Conservation (phyloP, 2,113 vertebrate species). For the Gallinago jamesoni region DNA sequence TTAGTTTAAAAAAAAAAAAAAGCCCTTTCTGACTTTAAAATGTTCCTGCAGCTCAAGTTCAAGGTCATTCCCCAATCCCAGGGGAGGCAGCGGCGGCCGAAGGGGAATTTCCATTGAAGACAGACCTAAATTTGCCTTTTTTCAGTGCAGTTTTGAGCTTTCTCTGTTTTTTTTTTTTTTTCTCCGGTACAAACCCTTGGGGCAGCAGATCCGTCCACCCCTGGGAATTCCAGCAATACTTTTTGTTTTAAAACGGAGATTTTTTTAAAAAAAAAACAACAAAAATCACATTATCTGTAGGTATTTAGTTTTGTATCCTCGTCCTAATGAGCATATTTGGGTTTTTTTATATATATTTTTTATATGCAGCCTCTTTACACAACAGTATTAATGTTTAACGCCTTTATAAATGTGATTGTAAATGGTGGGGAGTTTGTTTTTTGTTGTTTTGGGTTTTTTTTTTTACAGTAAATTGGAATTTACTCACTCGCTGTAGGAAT, state of each 20-base stretch:
- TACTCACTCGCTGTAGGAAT: not conserved
- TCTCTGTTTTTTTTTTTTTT: not conserved
- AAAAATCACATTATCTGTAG: not conserved
- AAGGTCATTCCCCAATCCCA: not conserved
- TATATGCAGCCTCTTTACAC: conserved; percentile 15
- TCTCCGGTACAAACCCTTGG: not conserved
- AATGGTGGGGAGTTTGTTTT: not conserved
- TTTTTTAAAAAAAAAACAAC: not conserved
- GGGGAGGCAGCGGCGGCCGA: not conserved
- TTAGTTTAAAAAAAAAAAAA: not conserved
- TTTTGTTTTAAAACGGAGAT: not conserved
- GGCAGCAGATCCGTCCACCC: too few species aligned
- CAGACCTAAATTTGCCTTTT: not conserved
- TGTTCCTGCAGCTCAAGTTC: not conserved
- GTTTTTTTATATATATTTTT: not conserved
- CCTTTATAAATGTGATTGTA: not conserved
- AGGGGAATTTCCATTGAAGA: not conserved
- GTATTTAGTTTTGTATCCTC: not conserved
- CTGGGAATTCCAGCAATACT: not conserved
- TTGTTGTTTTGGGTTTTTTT: not conserved
- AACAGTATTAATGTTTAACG: not conserved
- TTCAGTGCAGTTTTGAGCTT: not conserved
- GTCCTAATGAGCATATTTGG: not conserved
- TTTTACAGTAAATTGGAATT: not conserved
- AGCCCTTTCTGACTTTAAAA: not conserved